Evolutionary conservation across 2,888 invertebrate genomes (phyloP).

Genomic region (Volucella inflata): DNA sequence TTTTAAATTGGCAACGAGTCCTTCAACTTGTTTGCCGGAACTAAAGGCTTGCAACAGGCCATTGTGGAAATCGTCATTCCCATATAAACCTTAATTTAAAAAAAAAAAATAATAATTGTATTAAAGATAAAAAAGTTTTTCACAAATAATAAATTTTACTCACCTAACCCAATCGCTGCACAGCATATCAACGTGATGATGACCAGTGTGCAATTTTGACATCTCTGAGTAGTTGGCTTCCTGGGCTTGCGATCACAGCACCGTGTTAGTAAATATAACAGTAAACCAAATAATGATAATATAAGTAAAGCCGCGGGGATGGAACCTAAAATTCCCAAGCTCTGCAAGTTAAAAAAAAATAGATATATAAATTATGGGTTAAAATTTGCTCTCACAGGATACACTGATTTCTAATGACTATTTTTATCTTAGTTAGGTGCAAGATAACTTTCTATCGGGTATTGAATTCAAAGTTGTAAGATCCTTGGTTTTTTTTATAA

Average conservation of each 20-base stretch:
- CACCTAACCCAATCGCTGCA: conserved; percentile 93
- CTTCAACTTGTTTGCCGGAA: conserved; percentile 92
- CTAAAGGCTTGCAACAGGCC: conserved; percentile 92
- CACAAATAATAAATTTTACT: conserved; percentile 74
- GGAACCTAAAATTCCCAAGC: conserved; percentile 95
- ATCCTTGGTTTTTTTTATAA: too few species aligned
- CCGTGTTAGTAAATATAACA: conserved; percentile 96
- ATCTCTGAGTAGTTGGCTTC: conserved; percentile 84
- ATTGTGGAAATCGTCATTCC: conserved; percentile 97
- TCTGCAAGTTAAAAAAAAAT: conserved; percentile 86
- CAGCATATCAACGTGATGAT: conserved; percentile 91
- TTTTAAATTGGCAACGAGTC: conserved; percentile 90
- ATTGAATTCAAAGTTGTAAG: too few species aligned
- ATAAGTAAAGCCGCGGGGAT: conserved; percentile 97
- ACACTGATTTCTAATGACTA: too few species aligned
- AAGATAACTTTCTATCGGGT: too few species aligned
- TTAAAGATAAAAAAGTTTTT: conserved; percentile 3
- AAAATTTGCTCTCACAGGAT: too few species aligned
- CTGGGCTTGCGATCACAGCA: conserved; percentile 97
- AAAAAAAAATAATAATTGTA: conserved; percentile 12
- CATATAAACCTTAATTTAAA: conserved; percentile 88
- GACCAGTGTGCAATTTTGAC: conserved; percentile 83
- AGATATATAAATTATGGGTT: not conserved
- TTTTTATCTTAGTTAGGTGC: too few species aligned
- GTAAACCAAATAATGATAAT: conserved; percentile 92